These are phyloP conservation scores for Labeo catla DNA, from an alignment of 2,113 vertebrate species.

Conservation along the genomic window DNA sequence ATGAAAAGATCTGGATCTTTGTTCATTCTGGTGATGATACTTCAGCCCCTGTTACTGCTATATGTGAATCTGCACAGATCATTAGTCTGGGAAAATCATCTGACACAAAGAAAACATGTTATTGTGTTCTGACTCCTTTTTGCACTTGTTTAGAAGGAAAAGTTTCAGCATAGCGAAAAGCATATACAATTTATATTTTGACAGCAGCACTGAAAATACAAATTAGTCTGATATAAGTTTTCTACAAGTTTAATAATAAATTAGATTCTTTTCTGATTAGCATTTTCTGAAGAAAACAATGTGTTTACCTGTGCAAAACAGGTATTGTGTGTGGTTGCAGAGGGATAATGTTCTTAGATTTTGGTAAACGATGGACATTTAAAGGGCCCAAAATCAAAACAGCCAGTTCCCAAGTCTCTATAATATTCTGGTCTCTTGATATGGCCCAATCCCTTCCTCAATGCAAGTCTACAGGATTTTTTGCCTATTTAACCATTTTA, in stretches of 20 bases:
- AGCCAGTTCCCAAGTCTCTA: too few relatives aligned
- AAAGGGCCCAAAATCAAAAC: too few relatives aligned
- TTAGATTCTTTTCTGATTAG: background rate
- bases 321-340: too few relatives aligned
- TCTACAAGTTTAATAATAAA: background rate
- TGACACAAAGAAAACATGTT: constrained; percentile 37
- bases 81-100: constrained; percentile 56
- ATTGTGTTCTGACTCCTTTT: background rate
- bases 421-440: too few relatives aligned
- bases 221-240: background rate
- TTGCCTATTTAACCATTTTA: background rate
- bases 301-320: too few relatives aligned
- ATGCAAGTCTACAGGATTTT: background rate
- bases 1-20: constrained; percentile 1
- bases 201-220: background rate
- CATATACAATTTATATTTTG: background rate
- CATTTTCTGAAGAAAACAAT: background rate
- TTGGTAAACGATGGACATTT: too few relatives aligned
- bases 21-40: constrained; percentile 8
- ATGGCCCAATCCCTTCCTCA: background rate
- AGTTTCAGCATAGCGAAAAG: background rate
- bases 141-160: background rate
- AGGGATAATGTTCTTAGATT: too few relatives aligned
- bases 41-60: background rate
- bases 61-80: constrained; percentile 38